These are phyloP conservation scores for Lampris incognitus DNA, from an alignment of 2,113 vertebrate genomes.

Conservation along the genomic window DNA sequence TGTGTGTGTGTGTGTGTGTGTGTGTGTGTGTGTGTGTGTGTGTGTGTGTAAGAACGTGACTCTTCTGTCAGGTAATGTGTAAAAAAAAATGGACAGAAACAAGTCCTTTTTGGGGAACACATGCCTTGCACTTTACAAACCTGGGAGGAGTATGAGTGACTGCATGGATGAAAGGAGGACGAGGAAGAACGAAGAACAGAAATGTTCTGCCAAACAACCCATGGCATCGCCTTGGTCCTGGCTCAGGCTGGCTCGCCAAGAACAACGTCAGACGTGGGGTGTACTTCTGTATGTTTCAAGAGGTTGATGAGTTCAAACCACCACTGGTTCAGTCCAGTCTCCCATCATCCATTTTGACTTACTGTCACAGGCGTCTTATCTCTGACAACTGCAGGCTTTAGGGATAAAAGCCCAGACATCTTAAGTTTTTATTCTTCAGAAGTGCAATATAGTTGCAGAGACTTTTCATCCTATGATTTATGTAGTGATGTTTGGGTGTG, in stretches of 20 bases:
- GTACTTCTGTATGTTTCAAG: slow-evolving; percentile 15
- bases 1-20: slow-evolving; percentile 29
- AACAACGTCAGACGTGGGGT: slow-evolving; percentile 22
- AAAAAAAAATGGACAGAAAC: slow-evolving; percentile 26
- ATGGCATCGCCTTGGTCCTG: slow-evolving; percentile 73
- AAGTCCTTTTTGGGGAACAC: slow-evolving; percentile 46
- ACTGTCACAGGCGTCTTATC: not conserved
- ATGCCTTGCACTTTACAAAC: slow-evolving; percentile 66
- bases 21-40: slow-evolving; percentile 30
- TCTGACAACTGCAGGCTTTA: slow-evolving; percentile 20
- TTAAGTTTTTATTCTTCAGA: slow-evolving; percentile 35
- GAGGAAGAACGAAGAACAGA: slow-evolving; percentile 27
- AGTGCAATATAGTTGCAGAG: slow-evolving; percentile 46
- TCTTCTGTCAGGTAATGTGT: slow-evolving; percentile 41
- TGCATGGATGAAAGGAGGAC: not conserved
- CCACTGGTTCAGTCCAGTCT: slow-evolving; percentile 41
- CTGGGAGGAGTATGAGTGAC: slow-evolving; percentile 7
- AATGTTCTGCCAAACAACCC: slow-evolving; percentile 73
- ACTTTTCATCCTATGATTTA: slow-evolving; percentile 32
- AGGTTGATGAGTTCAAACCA: slow-evolving; percentile 40
- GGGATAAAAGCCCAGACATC: slow-evolving; percentile 30
- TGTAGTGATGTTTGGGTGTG: not conserved
- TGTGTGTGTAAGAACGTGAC: slow-evolving; percentile 19
- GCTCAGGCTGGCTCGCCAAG: slow-evolving; percentile 44
- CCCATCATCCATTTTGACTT: slow-evolving; percentile 34